These are phyloP conservation scores for Zosterops borbonicus DNA, from an alignment of 2,113 vertebrate genomes.

Conservation along the genomic window DNA sequence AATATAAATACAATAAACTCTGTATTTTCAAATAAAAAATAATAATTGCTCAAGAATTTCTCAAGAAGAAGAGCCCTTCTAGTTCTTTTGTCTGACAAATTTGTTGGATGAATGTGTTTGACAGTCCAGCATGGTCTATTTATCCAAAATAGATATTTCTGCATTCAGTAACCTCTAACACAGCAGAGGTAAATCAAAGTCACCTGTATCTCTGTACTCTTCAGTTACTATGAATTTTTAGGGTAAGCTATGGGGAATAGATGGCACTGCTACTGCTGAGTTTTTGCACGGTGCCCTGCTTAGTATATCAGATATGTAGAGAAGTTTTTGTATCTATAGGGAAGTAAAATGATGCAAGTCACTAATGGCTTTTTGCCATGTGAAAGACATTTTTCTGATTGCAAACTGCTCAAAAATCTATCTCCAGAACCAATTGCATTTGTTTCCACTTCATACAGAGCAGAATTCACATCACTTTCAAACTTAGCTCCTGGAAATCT, in stretches of 20 bases:
- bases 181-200: not conserved
- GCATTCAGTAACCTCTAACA: not conserved
- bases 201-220: not conserved
- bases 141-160: not conserved
- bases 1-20: not conserved
- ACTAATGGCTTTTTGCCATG: not conserved
- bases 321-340: fast-evolving
- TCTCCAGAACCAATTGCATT: not conserved
- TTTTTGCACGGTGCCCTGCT: not conserved
- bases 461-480: not conserved
- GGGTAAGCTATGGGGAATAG: not conserved
- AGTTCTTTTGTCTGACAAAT: not conserved
- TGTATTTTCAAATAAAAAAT: not conserved
- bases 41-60: not conserved
- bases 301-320: not conserved
- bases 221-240: not conserved
- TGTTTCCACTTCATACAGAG: not conserved
- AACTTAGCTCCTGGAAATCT: not conserved
- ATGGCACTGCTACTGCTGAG: not conserved
- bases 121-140: not conserved
- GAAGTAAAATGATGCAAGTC: not conserved
- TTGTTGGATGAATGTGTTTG: not conserved
- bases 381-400: not conserved
- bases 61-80: not conserved
- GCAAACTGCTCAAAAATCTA: not conserved